Percentiles rank a stretch among this genome's conserved stretches.
These are phyloP conservation scores for Poecilia latipinna DNA, from an alignment of 2,113 vertebrate genomes.

Conservation along the genomic window DNA sequence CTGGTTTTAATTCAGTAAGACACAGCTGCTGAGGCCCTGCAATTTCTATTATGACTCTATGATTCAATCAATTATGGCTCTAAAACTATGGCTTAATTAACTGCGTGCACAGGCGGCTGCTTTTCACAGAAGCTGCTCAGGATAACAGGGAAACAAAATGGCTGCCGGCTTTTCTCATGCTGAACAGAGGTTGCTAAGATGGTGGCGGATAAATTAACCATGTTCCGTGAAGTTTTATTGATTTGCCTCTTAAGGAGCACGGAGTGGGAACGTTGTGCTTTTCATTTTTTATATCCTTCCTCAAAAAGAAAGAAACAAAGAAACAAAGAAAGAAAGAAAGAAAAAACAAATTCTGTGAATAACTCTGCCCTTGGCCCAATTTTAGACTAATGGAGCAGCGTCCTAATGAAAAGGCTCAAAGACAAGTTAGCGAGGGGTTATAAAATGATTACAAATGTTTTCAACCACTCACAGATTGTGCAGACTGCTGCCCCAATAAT, in stretches of 20 bases:
- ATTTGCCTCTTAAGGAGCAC: constrained; percentile 56
- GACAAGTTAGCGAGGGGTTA: constrained; percentile 37
- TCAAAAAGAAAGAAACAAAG: neutral
- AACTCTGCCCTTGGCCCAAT: constrained; percentile 60
- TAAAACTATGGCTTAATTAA: constrained; percentile 80
- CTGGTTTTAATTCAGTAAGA: constrained; percentile 73
- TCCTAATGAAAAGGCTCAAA: constrained; percentile 49
- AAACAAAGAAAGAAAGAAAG: neutral
- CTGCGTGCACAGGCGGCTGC: constrained; percentile 69
- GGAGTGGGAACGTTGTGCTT: constrained; percentile 52
- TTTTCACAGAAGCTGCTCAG: constrained; percentile 59
- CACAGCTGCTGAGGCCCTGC: constrained; percentile 71
- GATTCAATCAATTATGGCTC: constrained; percentile 79
- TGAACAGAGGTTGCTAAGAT: constrained; percentile 64
- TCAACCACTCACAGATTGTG: constrained; percentile 24
- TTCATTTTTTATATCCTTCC: constrained; percentile 24
- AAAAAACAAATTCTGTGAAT: constrained; percentile 32
- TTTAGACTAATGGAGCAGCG: constrained; percentile 35
- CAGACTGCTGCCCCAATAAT: constrained; percentile 25
- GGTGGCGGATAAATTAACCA: constrained; percentile 67
- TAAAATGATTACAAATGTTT: constrained; percentile 53
- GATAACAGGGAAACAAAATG: constrained; percentile 72
- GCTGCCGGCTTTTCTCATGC: constrained; percentile 64
- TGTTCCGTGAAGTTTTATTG: constrained; percentile 56
- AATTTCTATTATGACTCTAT: constrained; percentile 77